Evolutionary conservation across 2,888 invertebrate genomes (phyloP).

Genomic region (Phlogophora meticulosa): DNA sequence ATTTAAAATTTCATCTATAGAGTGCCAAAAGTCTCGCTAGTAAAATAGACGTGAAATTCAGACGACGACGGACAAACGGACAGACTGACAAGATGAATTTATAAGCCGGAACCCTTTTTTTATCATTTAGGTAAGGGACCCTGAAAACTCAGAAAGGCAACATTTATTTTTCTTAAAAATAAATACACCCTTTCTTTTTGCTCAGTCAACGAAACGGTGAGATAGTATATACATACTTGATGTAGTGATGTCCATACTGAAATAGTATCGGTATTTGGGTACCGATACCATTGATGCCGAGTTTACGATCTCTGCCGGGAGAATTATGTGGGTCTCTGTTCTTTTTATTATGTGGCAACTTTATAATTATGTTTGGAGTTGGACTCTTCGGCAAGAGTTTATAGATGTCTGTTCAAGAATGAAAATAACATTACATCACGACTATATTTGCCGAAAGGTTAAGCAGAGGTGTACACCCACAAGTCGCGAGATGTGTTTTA

Average conservation of each 20-base stretch:
- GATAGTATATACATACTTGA: constrained; percentile 42
- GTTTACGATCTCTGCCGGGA: constrained; percentile 39
- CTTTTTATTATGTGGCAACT: constrained; percentile 36
- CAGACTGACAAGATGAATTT: too few relatives aligned
- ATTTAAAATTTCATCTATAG: too few relatives aligned
- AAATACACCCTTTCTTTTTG: neutral
- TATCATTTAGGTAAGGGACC: too few relatives aligned
- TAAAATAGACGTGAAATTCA: too few relatives aligned
- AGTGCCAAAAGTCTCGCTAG: too few relatives aligned
- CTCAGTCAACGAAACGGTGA: neutral
- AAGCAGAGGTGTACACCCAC: too few relatives aligned
- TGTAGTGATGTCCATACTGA: constrained; percentile 21
- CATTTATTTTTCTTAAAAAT: neutral
- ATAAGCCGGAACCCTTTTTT: too few relatives aligned
- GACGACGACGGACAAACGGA: too few relatives aligned
- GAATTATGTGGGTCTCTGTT: constrained; percentile 48
- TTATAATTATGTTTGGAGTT: constrained; percentile 16
- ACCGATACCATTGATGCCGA: constrained; percentile 18
- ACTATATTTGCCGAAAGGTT: too few relatives aligned
- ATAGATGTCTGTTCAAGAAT: too few relatives aligned
- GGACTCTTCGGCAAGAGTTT: neutral
- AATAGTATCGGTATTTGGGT: constrained; percentile 38
- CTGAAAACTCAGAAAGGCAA: neutral
- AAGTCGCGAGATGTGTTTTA: too few relatives aligned
- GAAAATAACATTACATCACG: too few relatives aligned